Base-by-base conservation (phyloP, 2,797 vertebrate genomes). In the Hoplostethus mediterraneus region DNA sequence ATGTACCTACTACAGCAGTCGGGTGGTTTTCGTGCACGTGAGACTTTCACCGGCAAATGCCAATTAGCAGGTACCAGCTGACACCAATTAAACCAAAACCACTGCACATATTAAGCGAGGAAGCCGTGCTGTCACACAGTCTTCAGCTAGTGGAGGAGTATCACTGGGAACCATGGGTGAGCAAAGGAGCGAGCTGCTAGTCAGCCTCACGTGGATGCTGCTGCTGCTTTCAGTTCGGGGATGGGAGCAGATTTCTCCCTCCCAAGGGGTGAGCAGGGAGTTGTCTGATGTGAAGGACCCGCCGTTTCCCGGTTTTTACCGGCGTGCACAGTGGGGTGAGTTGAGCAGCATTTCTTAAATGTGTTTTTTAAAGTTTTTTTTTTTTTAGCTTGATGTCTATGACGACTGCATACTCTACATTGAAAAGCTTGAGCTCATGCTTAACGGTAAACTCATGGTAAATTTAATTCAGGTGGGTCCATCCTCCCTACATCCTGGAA, bases 121-220 rank as follows among this genome's bases (percentile, higher is more conserved):
- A 17, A 7, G 10, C 6, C 0, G 1, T 0, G 0, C 13, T 3
- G 12, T 5, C 6, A 64, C 30, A 3, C 11, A 0, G 28, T 1
- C 12, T 4, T 16, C 11, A 12, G 56, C 11, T 13, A 65, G 16
- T 51, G 48, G 4, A 6, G 13, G 11, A 14, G 16, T n/a, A 51
- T 56, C 45, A 9, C 30, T n/a, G n/a, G 69, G 58, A 62, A 42
- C 77, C 71, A 92, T 92, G 91, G 88, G 67, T 65, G 53, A 47
- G 49, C 25, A 31, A 38, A n/a, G 69, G 55, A 47, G 71, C n/a
- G 59, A 63, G 60, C 11, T 82, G 67, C 42, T 86, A 63, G 5
- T 44, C 16, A 11, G 73, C 5, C 60, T 87, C 57, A 61, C 33
- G 1, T 67, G 53, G 65, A 48, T 42, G 52, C 53, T 80, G 58